phyloP scores from a whole-genome alignment of 2,888 invertebrate genomes.

The Hyppa rectilinea region DNA sequence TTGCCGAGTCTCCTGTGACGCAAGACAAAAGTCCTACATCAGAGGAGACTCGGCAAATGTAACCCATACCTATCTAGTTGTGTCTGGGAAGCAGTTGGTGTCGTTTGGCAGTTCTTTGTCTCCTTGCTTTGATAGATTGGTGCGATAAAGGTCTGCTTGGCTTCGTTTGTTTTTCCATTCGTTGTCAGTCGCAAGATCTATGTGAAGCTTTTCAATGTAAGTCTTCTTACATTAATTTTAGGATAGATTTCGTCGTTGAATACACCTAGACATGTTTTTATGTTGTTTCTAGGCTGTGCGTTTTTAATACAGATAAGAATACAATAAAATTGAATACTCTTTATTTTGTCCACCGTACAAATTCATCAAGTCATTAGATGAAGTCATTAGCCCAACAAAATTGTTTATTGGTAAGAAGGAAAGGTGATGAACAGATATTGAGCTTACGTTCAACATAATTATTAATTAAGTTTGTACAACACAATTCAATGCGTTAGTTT shows the following conservation, averaged over 20 bases:
- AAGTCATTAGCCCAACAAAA: neutral
- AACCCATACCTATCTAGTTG: slow-evolving; percentile 30
- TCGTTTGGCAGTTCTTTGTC: slow-evolving; percentile 18
- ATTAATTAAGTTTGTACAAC: neutral
- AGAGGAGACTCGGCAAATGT: slow-evolving; percentile 25
- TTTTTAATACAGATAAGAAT: too few species aligned
- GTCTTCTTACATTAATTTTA: neutral
- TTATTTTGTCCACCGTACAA: too few species aligned
- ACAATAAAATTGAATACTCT: too few species aligned
- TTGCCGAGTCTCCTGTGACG: too few species aligned
- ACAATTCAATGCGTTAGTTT: neutral
- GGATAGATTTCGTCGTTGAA: neutral
- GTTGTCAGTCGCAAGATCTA: neutral
- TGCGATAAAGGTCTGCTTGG: slow-evolving; percentile 17
- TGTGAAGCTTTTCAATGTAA: neutral
- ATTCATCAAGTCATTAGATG: too few species aligned
- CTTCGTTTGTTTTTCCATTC: neutral
- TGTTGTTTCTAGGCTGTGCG: neutral
- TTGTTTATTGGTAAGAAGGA: too few species aligned
- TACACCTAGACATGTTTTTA: too few species aligned
- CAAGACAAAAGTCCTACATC: slow-evolving; percentile 26
- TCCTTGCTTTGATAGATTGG: slow-evolving; percentile 35
- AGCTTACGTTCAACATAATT: too few species aligned
- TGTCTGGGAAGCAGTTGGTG: slow-evolving; percentile 33
- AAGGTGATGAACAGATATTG: neutral